Conservation (phyloP, 2,797 vertebrate species). For the Cyclura pinguis region DNA sequence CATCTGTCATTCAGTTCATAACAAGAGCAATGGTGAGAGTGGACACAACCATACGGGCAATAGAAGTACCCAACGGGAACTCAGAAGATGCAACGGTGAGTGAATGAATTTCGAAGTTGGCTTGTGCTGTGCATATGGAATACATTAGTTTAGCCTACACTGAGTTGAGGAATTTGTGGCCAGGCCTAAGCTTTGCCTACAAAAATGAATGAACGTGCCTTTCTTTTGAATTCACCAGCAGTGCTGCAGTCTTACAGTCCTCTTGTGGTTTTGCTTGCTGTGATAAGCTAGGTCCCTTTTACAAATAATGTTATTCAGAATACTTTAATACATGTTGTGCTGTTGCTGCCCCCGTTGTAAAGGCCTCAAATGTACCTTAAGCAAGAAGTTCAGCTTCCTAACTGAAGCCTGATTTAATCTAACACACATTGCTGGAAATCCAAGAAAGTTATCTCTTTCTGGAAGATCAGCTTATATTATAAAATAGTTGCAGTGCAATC, state of each 20-base stretch:
- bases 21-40: conserved; percentile 87
- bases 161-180: conserved; percentile 21
- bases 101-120: conserved; percentile 48
- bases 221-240: conserved; percentile 21
- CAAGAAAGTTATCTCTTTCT: conserved; percentile 21
- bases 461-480: conserved; percentile 37
- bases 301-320: background rate
- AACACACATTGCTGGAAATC: conserved; percentile 59
- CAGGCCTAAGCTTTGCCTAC: background rate
- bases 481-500: conserved; percentile 31
- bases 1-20: conserved; percentile 97
- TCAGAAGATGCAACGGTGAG: conserved; percentile 92
- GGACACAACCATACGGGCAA: conserved; percentile 80
- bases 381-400: conserved; percentile 44
- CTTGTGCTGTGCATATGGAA: background rate
- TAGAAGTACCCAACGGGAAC: conserved; percentile 88
- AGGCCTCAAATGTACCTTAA: background rate
- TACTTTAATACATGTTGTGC: conserved; percentile 1
- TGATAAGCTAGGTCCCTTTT: conserved; percentile 19
- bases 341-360: conserved; percentile 29
- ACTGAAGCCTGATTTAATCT: conserved; percentile 61
- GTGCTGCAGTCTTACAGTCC: conserved; percentile 1
- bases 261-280: conserved; percentile 26
- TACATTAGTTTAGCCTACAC: conserved; percentile 2
- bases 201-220: conserved; percentile 15